Base-by-base conservation (phyloP, 2,797 vertebrate genomes). In the Takifugu ocellatus region DNA sequence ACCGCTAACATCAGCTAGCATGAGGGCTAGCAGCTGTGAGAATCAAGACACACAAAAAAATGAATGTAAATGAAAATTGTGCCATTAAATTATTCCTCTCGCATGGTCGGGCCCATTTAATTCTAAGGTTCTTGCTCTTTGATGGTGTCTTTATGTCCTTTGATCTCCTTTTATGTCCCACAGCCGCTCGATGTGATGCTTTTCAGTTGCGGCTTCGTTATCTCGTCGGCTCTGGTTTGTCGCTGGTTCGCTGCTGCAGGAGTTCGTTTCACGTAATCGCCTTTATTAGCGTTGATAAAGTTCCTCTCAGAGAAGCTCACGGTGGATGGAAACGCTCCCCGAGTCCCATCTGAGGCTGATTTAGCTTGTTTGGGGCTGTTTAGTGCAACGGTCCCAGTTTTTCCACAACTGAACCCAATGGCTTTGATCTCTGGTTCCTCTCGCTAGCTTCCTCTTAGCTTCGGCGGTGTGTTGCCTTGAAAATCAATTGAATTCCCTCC, bases 1-100 rank as follows among this genome's bases (percentile, higher is more conserved):
- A 27, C 3, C 8, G 8, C 0, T 48, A 10, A 58, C 44, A 53
- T 51, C 14, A 2, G 43, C 14, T 17, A 1, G 42, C 42, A 43
- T 54, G 69, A 71, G 62, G 49, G 61, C 69, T 75, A 48, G 8
- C 6, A 16, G 21, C 2, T 6, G n/a, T 17, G 15, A 69, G 29
- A 11, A 61, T 75, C 58, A 57, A 51, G 31, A 61, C 50, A 48
- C 21, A 42, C 1, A 47, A n/a, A 61, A 61, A 76, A 78, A 86
- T 73, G 80, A 72, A 75, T 84, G 76, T 82, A 72, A 65, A 63
- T 78, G 75, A 84, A 5, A 66, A 78, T 63, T 68, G 77, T 82
- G 57, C 59, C 51, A 89, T 70, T 87, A 86, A 86, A 87, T 85
- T 85, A 86, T 87, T 86, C 71, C 80, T 75, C 63, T 54, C 63